Evolutionary conservation across 1,140 invertebrate genomes (phyloP).

Genomic region (Ceratosolen fusciceps): DNA sequence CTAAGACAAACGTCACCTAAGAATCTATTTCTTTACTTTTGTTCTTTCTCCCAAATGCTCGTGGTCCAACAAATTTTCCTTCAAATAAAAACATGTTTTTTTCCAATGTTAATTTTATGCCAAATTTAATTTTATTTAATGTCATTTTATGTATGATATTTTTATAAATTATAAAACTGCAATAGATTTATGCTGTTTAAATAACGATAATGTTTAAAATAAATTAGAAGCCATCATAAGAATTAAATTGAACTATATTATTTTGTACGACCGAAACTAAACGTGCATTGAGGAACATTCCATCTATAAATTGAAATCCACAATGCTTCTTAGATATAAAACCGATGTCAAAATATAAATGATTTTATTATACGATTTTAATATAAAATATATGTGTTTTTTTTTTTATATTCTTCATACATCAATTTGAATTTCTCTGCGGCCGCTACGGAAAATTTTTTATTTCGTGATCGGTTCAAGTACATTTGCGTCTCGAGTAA

Average conservation of each 20-base stretch:
- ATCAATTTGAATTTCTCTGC: background rate
- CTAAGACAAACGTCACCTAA: background rate
- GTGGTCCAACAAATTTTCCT: background rate
- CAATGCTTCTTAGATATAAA: background rate
- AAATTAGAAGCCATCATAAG: background rate
- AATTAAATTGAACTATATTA: background rate
- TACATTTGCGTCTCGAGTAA: background rate
- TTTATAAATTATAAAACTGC: too few species aligned
- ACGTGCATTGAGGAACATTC: background rate
- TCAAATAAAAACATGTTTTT: background rate
- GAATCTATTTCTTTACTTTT: background rate
- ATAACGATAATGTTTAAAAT: background rate
- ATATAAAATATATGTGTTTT: too few species aligned
- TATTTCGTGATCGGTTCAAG: background rate
- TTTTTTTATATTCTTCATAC: background rate
- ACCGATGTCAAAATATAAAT: background rate
- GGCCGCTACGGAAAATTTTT: conserved; percentile 4
- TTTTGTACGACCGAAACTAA: background rate
- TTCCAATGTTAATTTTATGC: background rate
- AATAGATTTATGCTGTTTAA: too few species aligned
- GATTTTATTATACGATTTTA: background rate
- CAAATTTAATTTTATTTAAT: background rate
- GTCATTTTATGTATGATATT: background rate
- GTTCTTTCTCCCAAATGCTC: background rate
- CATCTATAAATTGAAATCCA: background rate